These are phyloP conservation scores for Peromyscus eremicus DNA, from an alignment of 2,797 vertebrate genomes.

Conservation along the genomic window DNA sequence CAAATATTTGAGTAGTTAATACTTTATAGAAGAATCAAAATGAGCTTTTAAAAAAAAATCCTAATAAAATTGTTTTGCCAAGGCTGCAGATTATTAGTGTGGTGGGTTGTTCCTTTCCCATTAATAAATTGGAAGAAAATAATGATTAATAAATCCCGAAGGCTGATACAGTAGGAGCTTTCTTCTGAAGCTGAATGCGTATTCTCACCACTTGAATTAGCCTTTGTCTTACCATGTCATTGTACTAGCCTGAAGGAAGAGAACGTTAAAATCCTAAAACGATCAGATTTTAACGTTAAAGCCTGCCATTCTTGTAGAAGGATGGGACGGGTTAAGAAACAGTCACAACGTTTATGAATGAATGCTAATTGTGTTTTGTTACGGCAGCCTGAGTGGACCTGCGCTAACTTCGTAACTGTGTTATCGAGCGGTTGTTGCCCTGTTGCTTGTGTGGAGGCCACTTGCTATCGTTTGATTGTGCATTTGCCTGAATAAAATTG, in stretches of 20 bases:
- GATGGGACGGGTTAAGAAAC: neutral
- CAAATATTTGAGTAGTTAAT: slow-evolving; percentile 63
- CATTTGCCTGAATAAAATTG: slow-evolving; percentile 80
- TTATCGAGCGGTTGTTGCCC: slow-evolving; percentile 52
- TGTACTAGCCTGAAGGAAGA: slow-evolving; percentile 4
- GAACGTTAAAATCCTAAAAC: neutral
- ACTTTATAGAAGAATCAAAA: slow-evolving; percentile 49
- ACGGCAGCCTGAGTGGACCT: slow-evolving; percentile 64
- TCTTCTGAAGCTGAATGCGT: slow-evolving; percentile 59
- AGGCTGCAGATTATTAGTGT: slow-evolving; percentile 20
- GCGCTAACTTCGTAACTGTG: slow-evolving; percentile 45
- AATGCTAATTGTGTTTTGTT: slow-evolving; percentile 65
- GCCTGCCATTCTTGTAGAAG: neutral
- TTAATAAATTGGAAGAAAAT: slow-evolving; percentile 61
- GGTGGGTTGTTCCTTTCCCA: slow-evolving; percentile 46
- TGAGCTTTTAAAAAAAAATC: slow-evolving; percentile 44
- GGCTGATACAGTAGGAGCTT: slow-evolving; percentile 29
- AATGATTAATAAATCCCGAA: slow-evolving; percentile 37
- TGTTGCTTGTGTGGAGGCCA: slow-evolving; percentile 58
- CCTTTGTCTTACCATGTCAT: neutral
- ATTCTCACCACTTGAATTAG: slow-evolving; percentile 56
- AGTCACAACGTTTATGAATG: neutral
- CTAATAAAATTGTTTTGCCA: slow-evolving; percentile 58
- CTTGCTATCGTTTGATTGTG: slow-evolving; percentile 75
- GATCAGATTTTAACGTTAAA: slow-evolving; percentile 27